Percentiles rank a stretch among this genome's conserved stretches.
Evolutionary conservation across 1,140 invertebrate species (phyloP).

Genomic region (Drosophila virilis): DNA sequence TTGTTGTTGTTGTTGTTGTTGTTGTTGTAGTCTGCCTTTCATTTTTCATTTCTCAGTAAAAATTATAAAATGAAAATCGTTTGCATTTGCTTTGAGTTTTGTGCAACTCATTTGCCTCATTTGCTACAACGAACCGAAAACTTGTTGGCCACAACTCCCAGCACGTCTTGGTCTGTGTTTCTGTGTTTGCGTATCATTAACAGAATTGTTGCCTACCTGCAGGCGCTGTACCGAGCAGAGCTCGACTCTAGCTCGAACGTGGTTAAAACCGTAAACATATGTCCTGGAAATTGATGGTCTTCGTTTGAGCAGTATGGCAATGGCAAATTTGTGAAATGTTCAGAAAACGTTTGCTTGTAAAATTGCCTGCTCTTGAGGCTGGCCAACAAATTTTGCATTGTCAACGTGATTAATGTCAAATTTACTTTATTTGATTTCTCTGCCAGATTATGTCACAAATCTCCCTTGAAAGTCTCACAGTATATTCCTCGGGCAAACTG

Average conservation of each 20-base stretch:
- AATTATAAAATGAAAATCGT: slow-evolving; percentile 46
- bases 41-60: slow-evolving; percentile 25
- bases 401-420: slow-evolving; percentile 45
- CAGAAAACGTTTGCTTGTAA: slow-evolving; percentile 35
- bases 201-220: slow-evolving; percentile 48
- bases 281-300: slow-evolving; percentile 35
- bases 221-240: slow-evolving; percentile 42
- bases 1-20: not conserved
- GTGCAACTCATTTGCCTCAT: slow-evolving; percentile 38
- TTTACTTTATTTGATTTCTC: slow-evolving; percentile 29
- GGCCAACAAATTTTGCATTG: slow-evolving; percentile 36
- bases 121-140: slow-evolving; percentile 13
- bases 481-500: not conserved
- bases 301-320: slow-evolving; percentile 1
- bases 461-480: too few relatives aligned
- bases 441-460: slow-evolving; percentile 9
- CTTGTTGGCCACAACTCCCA: not conserved
- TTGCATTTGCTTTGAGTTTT: slow-evolving; percentile 18
- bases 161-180: slow-evolving; percentile 25
- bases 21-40: slow-evolving; percentile 25
- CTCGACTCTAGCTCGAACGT: slow-evolving; percentile 32
- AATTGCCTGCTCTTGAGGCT: slow-evolving; percentile 33
- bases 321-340: slow-evolving; percentile 29
- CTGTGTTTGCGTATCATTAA: slow-evolving; percentile 66
- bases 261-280: slow-evolving; percentile 7